Evolutionary conservation across 1,140 invertebrate species (phyloP), one percentile per base, ranked within the genome.

Genomic region (Drosophila pandora): DNA sequence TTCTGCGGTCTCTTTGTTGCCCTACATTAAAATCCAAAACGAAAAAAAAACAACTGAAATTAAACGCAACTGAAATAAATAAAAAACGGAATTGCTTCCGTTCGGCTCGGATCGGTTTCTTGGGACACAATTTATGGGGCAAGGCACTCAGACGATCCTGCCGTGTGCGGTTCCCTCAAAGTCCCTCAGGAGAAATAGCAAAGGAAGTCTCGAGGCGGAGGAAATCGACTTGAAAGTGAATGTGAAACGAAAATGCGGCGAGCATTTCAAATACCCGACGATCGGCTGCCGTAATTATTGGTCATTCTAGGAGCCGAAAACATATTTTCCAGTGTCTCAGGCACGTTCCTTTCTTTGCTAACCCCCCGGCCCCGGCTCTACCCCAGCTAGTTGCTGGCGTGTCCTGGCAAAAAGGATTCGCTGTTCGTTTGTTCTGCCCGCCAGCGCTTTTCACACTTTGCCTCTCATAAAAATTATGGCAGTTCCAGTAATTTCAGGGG

Each of bases 361-460:
- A 43, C 41, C 41, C 41, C 13, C 9, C 32, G 9, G 32, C 32
- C 9, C 32, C 1, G 32, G 9, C 32, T 1, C 10, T 34, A 8
- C 32, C 32, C 32, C 32, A 28, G 9, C 32, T 34, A 10, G 9
- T 34, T 34, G 2, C 9, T n/a, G 34, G 48, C 67, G 55, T 65
- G 68, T 76, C 56, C 65, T 62, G 47, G 10, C 47, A 47, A 6
- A 53, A 74, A 74, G 70, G 71, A 74, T 58, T 48, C 43, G 28
- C 1, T 50, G 7, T 22, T 12, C 76, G 77, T 79, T 80, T 83
- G 81, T 79, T 72, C 64, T 47, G 39, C n/a, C 71, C 55, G 50
- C 37, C 63, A 48, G 62, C 60, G 54, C 57, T 85, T 82, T 85
- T 87, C 82, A 85, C 82, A 85, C 82, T 87, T 87, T 87, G 63